Evolutionary conservation across 2,113 vertebrate genomes (phyloP).

Genomic region (Sporophila hypoxantha): DNA sequence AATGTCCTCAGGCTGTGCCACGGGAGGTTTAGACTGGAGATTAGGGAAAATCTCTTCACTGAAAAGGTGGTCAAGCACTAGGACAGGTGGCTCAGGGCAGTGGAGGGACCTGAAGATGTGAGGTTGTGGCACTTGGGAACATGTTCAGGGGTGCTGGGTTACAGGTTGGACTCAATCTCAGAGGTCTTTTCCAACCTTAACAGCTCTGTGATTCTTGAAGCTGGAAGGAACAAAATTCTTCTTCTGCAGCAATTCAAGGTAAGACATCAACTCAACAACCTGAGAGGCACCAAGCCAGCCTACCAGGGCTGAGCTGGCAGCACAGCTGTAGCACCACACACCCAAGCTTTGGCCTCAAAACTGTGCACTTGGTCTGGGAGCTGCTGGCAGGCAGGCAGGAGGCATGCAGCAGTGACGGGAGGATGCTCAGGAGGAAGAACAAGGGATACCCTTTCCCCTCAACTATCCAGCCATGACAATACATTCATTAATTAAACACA

Average conservation of each 20-base stretch:
- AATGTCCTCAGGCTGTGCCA: fast-evolving
- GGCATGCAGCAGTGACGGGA: not conserved
- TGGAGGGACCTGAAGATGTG: not conserved
- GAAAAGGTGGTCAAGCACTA: not conserved
- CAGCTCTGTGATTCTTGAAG: not conserved
- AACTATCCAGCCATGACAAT: not conserved
- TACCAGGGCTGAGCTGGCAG: not conserved
- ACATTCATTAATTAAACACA: not conserved
- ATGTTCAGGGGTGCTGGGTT: not conserved
- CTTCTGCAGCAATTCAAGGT: not conserved
- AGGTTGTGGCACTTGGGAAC: not conserved
- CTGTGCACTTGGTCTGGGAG: not conserved
- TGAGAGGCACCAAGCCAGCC: not conserved
- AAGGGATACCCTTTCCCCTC: not conserved
- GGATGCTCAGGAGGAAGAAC: not conserved
- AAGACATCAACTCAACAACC: not conserved
- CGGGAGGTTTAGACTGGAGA: not conserved
- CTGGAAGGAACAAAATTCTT: not conserved
- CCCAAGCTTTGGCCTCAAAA: not conserved
- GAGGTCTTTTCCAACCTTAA: not conserved
- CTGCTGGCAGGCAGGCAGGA: not conserved
- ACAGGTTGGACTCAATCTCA: fast-evolving
- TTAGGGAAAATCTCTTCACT: not conserved
- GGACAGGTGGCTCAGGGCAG: not conserved
- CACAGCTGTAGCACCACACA: not conserved